Base-by-base conservation (phyloP, 2,888 invertebrate genomes). In the Drosophila quinaria region DNA sequence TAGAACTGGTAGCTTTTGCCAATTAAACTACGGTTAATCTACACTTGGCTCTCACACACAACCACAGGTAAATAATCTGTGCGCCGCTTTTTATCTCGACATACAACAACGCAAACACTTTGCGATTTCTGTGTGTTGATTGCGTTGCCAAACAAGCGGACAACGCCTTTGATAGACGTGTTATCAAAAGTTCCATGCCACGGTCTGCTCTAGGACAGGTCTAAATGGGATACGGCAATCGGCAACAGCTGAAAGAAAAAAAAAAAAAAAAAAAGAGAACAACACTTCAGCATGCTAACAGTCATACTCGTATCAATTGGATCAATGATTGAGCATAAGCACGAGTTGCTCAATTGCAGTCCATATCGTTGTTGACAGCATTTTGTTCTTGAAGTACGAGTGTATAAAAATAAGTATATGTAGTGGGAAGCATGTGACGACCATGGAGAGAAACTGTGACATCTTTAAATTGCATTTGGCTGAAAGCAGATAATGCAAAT, bases 241-340 rank as follows among this genome's bases (percentile, higher is more conserved):
- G 60, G 47, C 31, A 70, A 44, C 51, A 51, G 51, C 44, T 41
- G 52, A 62, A 47, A 55, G 19, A 35, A 29, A 68, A n/a, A 29
- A 55, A 15, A 35, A 55, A 15, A 35, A 29, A 63, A 22, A 19
- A 35, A 22, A 75, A 22, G 42, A 52, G 19, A 76, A 76, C 65
- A 80, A 47, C 69, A 58, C 80, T 59, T 74, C 62, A 74, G 46
- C 63, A 49, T 50, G 54, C 50, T 60, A 66, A 50, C 54, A 33
- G 52, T 51, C 71, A 67, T 87, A 33, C 50, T 51, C 70, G 65
- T 87, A 87, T 89, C 85, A 70, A 76, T 68, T 50, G 64, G 65
- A 79, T 78, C 79, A 80, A 78, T 84, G 84, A 89, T 84, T 84
- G 81, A 84, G 81, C 71, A 74, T 72, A 71, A 78, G 89, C 89